Percentiles rank a stretch among this genome's conserved stretches.
Conservation (phyloP, 2,797 vertebrate species). For the Mormyrus hasselquistii region DNA sequence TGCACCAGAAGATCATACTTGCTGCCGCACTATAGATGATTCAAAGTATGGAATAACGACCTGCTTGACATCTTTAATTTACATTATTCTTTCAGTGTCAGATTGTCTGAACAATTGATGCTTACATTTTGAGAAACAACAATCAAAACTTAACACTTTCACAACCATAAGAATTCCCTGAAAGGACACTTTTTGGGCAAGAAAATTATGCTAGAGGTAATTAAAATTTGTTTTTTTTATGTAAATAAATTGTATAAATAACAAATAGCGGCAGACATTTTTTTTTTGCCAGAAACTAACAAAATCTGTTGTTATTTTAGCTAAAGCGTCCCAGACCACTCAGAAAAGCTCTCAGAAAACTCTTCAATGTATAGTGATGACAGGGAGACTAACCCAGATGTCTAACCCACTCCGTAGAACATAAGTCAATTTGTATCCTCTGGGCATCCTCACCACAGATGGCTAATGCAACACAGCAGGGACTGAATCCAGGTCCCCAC, state of each 20-base stretch:
- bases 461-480: background rate
- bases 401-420: background rate
- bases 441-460: background rate
- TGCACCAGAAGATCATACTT: background rate
- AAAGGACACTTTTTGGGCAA: background rate
- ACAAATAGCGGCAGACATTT: background rate
- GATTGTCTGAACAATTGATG: background rate
- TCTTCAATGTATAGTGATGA: background rate
- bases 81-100: background rate
- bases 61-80: background rate
- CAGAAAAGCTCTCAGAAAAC: background rate
- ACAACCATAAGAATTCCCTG: background rate
- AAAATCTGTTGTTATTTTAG: background rate
- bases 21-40: background rate
- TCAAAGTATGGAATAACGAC: background rate
- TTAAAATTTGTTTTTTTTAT: background rate
- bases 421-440: background rate
- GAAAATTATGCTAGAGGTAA: background rate
- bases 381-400: background rate
- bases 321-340: background rate
- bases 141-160: background rate
- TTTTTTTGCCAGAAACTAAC: background rate
- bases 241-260: background rate
- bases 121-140: background rate
- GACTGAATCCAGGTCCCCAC: background rate